Percentiles rank a stretch among this genome's conserved stretches.
These are phyloP conservation scores for Drosophila lini DNA, from an alignment of 1,140 invertebrate genomes.

Conservation along the genomic window DNA sequence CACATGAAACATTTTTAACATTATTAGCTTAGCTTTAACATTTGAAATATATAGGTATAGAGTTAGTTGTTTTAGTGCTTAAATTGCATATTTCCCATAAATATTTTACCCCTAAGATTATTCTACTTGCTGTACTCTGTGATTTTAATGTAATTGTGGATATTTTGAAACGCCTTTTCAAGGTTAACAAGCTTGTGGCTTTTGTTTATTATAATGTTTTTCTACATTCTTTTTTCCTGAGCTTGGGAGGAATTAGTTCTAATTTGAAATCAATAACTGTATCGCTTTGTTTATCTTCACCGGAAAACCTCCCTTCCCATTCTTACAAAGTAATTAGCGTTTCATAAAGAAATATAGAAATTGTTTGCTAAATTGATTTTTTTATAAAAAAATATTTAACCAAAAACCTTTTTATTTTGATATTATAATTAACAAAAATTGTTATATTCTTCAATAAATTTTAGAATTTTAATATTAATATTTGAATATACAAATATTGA, in stretches of 20 bases:
- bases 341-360: background rate
- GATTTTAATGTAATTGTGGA: background rate
- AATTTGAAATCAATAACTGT: background rate
- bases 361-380: background rate
- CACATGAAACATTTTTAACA: slow-evolving; percentile 49
- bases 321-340: background rate
- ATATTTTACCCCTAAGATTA: background rate
- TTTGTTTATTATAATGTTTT: background rate
- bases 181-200: background rate
- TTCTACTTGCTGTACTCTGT: background rate
- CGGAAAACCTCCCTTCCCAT: background rate
- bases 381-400: no score
- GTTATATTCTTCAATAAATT: no score
- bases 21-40: background rate
- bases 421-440: no score
- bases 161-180: background rate
- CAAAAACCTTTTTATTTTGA: no score
- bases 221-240: background rate
- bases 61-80: no score
- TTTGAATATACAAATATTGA: no score
- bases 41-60: background rate
- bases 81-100: background rate
- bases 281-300: background rate
- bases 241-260: background rate
- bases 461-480: background rate